A percentile compares a stretch with the other conserved stretches of the same genome.
Conservation (phyloP, 1,140 invertebrate genomes). For the Asbolus verrucosus region DNA sequence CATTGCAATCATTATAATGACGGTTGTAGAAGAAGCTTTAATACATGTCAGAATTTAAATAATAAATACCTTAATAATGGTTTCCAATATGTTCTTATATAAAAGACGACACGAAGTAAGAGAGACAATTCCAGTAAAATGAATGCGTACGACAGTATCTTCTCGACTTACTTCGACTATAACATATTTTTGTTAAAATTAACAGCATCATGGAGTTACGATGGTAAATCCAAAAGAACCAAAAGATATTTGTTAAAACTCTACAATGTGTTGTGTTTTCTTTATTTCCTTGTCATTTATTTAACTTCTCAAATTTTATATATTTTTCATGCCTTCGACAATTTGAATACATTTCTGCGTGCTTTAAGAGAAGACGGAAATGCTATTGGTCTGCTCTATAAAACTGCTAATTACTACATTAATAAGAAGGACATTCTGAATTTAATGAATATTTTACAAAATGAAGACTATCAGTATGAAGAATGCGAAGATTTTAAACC, state of each 20-base stretch:
- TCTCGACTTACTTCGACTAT: background rate
- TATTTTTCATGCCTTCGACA: background rate
- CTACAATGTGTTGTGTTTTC: background rate
- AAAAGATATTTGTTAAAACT: background rate
- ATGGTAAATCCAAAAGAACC: background rate
- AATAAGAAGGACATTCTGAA: background rate
- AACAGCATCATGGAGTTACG: background rate
- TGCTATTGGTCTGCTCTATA: background rate
- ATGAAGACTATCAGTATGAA: background rate
- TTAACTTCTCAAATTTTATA: background rate
- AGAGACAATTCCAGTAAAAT: no score
- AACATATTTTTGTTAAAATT: background rate
- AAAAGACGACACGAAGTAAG: no score
- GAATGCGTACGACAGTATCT: no score
- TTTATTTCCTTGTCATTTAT: background rate
- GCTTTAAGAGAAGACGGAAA: slow-evolving; percentile 4
- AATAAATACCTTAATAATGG: no score
- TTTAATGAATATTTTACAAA: background rate
- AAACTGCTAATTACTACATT: background rate
- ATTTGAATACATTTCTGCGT: background rate
- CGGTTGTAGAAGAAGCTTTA: no score
- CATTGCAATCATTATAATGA: no score
- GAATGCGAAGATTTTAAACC: background rate
- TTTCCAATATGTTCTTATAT: no score
- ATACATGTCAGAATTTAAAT: no score